A percentile compares a stretch with the other conserved stretches of the same genome.
Evolutionary conservation across 2,888 invertebrate genomes (phyloP).

Genomic region (Lasius fuliginosus): DNA sequence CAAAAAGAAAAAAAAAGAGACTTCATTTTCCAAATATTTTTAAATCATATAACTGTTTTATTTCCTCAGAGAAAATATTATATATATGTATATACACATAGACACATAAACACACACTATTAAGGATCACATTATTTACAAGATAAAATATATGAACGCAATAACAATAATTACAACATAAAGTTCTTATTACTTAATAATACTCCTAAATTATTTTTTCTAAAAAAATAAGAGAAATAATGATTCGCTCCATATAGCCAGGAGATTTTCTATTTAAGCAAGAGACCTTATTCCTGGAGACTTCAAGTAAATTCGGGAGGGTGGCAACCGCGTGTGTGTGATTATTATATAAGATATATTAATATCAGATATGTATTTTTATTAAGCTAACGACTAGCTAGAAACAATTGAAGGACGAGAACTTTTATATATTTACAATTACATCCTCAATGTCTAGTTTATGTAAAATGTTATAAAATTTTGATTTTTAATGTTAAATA

Average conservation of each 20-base stretch:
- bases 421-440: slow-evolving; percentile 3
- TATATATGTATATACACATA: too few relatives aligned
- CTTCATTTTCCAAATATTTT: background rate
- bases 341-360: slow-evolving; percentile 11
- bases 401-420: slow-evolving; percentile 2
- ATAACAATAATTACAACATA: slow-evolving; percentile 6
- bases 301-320: background rate
- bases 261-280: slow-evolving; percentile 6
- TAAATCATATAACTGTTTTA: background rate
- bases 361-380: slow-evolving; percentile 14
- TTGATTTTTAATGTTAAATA: background rate
- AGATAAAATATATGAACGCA: slow-evolving; percentile 2
- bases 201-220: background rate
- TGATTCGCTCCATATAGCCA: background rate
- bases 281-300: background rate
- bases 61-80: background rate
- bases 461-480: background rate
- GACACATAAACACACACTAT: background rate
- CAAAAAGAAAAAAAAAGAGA: background rate
- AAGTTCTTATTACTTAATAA: slow-evolving; percentile 3
- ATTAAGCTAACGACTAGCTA: background rate
- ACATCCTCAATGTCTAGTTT: background rate
- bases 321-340: background rate
- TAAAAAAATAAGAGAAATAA: background rate
- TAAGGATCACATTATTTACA: slow-evolving; percentile 10